Percentiles rank a stretch among this genome's conserved stretches.
Conservation (phyloP, 2,797 vertebrate genomes). For the Pampus argenteus region DNA sequence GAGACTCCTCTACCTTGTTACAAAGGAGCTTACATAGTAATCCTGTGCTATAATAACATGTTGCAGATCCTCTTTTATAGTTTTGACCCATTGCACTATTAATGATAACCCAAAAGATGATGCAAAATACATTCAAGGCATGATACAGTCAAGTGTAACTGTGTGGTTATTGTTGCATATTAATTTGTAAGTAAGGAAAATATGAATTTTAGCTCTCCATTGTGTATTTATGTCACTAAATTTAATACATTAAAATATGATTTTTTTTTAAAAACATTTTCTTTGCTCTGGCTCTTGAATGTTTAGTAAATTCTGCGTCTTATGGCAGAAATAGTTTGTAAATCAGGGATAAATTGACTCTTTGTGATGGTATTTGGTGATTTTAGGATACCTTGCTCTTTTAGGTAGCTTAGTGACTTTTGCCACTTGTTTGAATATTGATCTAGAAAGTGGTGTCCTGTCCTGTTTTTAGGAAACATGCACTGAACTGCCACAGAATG, state of each 20-base stretch:
- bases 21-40: conserved; percentile 74
- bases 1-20: conserved; percentile 54
- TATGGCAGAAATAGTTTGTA: background rate
- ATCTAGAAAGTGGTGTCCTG: conserved; percentile 61
- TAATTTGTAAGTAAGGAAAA: background rate
- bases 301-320: background rate
- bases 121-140: background rate
- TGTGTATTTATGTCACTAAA: background rate
- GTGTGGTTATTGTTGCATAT: conserved; percentile 7
- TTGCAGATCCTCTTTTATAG: conserved; percentile 52
- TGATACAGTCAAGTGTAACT: background rate
- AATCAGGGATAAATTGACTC: background rate
- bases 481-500: conserved; percentile 99
- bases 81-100: conserved; percentile 13
- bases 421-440: conserved; percentile 72
- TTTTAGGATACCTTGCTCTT: conserved; percentile 1
- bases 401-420: conserved; percentile 25
- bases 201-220: background rate
- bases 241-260: background rate
- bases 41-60: conserved; percentile 60
- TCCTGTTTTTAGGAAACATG: conserved; percentile 93
- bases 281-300: background rate
- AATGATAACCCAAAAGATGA: background rate
- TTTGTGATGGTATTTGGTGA: background rate
- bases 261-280: too few relatives aligned